These are phyloP conservation scores for Percopsis transmontana DNA, from an alignment of 2,113 vertebrate genomes.

Conservation along the genomic window DNA sequence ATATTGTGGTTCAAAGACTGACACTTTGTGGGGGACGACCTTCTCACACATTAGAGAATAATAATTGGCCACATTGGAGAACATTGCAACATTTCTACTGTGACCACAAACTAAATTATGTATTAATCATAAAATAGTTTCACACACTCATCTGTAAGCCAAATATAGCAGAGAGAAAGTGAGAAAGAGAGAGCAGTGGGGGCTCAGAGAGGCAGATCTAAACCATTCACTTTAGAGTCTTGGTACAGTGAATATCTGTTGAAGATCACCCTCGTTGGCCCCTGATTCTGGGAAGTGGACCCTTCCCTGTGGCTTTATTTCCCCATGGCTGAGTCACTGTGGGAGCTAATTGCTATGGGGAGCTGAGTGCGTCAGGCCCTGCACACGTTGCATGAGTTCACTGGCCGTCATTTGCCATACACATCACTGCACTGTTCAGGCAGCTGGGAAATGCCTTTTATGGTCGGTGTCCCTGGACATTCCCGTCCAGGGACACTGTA, in stretches of 20 bases:
- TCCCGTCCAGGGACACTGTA: no score
- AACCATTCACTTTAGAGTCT: neutral
- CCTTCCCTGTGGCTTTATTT: conserved; percentile 36
- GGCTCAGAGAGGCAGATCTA: neutral
- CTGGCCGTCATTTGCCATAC: conserved; percentile 35
- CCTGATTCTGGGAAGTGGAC: conserved; percentile 37
- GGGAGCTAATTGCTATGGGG: no score
- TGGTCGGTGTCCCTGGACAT: conserved; percentile 28
- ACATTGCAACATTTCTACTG: neutral
- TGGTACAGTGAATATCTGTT: neutral
- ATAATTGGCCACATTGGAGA: neutral
- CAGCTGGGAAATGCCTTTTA: conserved; percentile 40
- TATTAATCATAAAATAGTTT: neutral
- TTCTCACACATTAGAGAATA: neutral
- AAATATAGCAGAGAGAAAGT: neutral
- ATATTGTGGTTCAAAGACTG: neutral
- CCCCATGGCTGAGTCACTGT: conserved; percentile 54
- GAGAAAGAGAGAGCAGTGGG: no score
- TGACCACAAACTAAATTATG: neutral
- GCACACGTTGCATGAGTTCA: conserved; percentile 42
- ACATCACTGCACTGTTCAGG: conserved; percentile 32
- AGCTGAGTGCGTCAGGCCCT: conserved; percentile 31
- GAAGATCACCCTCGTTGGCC: conserved; percentile 37
- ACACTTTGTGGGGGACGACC: neutral
- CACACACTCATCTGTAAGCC: no score